phyloP scores from a whole-genome alignment of 1,140 invertebrate species.

The Maniola jurtina region DNA sequence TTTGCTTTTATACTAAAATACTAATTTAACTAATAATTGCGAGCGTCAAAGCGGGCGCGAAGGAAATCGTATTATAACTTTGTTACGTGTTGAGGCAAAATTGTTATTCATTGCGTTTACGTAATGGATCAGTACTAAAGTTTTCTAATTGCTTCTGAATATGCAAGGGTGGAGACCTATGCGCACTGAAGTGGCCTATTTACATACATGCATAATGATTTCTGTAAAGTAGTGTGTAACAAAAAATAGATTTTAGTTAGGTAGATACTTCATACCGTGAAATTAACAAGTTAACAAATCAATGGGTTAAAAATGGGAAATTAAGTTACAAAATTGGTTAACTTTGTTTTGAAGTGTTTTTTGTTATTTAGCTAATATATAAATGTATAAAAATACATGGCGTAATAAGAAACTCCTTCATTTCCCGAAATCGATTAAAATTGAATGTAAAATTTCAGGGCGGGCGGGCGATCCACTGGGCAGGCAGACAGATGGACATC shows the following conservation, averaged over 20 bases:
- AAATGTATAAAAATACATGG: too few species aligned
- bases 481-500: too few species aligned
- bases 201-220: background rate
- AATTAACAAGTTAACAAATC: too few species aligned
- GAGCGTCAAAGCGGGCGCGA: slow-evolving; percentile 5
- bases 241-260: background rate
- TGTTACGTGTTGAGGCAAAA: slow-evolving; percentile 36
- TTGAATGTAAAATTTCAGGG: too few species aligned
- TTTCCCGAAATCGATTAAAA: too few species aligned
- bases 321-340: too few species aligned
- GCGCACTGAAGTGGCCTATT: slow-evolving; percentile 18
- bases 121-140: slow-evolving; percentile 42
- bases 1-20: background rate
- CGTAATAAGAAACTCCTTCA: too few species aligned
- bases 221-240: background rate
- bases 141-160: slow-evolving; percentile 46
- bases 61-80: slow-evolving; percentile 42
- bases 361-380: too few species aligned
- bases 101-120: slow-evolving; percentile 46
- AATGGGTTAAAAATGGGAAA: too few species aligned
- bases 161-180: slow-evolving; percentile 18
- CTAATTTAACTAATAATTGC: slow-evolving; percentile 12
- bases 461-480: too few species aligned
- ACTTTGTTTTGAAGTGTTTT: too few species aligned
- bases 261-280: too few species aligned